Percentiles rank a stretch among this genome's conserved stretches.
These are phyloP conservation scores for Rhinophrynus dorsalis DNA, from an alignment of 2,797 vertebrate genomes.

Conservation along the genomic window DNA sequence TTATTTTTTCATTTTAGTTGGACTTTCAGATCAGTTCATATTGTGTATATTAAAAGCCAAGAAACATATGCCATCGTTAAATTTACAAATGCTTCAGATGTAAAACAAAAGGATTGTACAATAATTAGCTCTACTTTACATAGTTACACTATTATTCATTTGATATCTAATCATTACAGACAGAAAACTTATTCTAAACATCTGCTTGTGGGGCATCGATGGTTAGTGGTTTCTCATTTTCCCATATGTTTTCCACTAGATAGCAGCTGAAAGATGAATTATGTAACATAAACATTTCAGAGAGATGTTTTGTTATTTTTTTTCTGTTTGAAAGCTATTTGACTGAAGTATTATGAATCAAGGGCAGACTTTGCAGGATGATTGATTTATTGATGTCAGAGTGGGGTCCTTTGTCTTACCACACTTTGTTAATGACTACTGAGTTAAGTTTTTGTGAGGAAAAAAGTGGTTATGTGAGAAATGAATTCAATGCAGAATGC, in stretches of 20 bases:
- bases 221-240: background rate
- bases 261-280: slow-evolving; percentile 25
- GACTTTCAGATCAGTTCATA: no score
- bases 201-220: slow-evolving; percentile 24
- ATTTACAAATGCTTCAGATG: slow-evolving; percentile 18
- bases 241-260: slow-evolving; percentile 33
- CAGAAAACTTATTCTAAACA: slow-evolving; percentile 29
- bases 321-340: slow-evolving; percentile 1
- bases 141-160: background rate
- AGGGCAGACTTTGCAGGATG: background rate
- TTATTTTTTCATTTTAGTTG: no score
- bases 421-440: background rate
- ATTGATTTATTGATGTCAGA: slow-evolving; percentile 4
- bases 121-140: slow-evolving; percentile 3
- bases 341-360: background rate
- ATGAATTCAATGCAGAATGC: no score
- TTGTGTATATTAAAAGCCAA: no score
- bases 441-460: background rate
- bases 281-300: slow-evolving; percentile 30
- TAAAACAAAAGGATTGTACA: slow-evolving; percentile 2
- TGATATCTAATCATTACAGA: slow-evolving; percentile 24
- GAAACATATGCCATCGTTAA: slow-evolving; percentile 17
- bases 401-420: background rate
- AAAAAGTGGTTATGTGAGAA: no score
- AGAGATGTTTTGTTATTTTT: background rate